Percentiles rank a stretch among this genome's conserved stretches.
Evolutionary conservation across 2,888 invertebrate species (phyloP).

Genomic region (Drosophila mayaguana): DNA sequence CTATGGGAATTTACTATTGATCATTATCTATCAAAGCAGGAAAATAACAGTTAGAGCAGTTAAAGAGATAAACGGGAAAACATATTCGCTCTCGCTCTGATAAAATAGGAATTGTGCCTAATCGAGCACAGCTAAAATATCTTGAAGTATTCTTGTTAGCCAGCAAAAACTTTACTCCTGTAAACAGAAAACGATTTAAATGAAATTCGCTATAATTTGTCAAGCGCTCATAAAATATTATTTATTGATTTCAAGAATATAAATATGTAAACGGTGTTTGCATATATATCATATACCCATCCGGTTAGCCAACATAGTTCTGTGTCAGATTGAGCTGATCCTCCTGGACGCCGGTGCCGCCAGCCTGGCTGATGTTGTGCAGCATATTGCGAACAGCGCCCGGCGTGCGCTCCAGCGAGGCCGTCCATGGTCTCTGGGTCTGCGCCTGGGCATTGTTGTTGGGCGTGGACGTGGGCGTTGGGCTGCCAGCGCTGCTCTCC

Average conservation of each 20-base stretch:
- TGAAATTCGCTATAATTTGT: too few species aligned
- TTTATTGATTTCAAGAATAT: neutral
- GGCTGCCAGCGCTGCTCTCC: constrained; percentile 73
- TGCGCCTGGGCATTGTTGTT: constrained; percentile 42
- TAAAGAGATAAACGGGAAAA: too few species aligned
- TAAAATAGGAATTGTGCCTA: too few species aligned
- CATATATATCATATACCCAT: neutral
- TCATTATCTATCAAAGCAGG: too few species aligned
- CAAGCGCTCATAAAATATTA: neutral
- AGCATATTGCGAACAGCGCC: constrained; percentile 82
- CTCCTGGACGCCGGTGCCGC: constrained; percentile 60
- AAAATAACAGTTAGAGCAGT: too few species aligned
- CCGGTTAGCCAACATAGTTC: constrained; percentile 70
- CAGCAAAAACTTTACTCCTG: too few species aligned
- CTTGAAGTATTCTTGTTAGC: too few species aligned
- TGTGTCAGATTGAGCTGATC: constrained; percentile 83
- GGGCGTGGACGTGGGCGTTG: constrained; percentile 15
- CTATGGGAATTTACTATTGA: too few species aligned
- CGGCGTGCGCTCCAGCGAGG: constrained; percentile 75
- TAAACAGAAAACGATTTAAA: too few species aligned
- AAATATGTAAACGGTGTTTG: neutral
- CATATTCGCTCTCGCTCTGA: too few species aligned
- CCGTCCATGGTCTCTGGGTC: constrained; percentile 65
- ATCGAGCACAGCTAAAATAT: too few species aligned
- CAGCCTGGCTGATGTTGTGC: constrained; percentile 76